These are phyloP conservation scores for Sinosuthora webbiana DNA, from an alignment of 2,113 vertebrate genomes.

Conservation along the genomic window DNA sequence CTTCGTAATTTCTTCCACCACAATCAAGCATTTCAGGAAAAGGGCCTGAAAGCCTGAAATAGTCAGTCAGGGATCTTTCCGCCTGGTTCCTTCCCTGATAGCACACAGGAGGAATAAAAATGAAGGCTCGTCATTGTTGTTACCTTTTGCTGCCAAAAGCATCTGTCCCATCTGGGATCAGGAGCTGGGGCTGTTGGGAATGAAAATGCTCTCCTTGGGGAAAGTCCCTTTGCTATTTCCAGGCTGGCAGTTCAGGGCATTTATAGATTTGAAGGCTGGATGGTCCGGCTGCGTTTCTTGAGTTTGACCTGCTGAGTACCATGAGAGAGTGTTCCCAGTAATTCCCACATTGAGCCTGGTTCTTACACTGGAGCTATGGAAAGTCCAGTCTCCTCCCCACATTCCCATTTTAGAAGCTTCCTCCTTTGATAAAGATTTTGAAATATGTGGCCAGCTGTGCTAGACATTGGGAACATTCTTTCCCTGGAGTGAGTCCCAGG, in stretches of 20 bases:
- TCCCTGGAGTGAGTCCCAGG: not conserved
- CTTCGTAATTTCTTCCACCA: slow-evolving; percentile 40
- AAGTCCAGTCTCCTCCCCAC: not conserved
- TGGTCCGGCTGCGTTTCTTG: not conserved
- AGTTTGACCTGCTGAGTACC: not conserved
- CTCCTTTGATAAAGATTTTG: not conserved
- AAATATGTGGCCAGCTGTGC: not conserved
- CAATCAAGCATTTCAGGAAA: slow-evolving; percentile 50
- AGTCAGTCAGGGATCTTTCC: not conserved
- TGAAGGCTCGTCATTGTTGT: not conserved
- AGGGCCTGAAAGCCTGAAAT: slow-evolving; percentile 42
- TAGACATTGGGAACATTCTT: not conserved
- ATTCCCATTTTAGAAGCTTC: not conserved
- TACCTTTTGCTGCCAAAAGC: not conserved
- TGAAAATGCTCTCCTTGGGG: not conserved
- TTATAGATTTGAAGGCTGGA: not conserved
- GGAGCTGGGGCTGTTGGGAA: not conserved
- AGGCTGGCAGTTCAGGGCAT: not conserved
- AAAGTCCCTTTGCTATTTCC: not conserved
- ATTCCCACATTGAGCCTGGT: not conserved
- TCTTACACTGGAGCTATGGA: not conserved
- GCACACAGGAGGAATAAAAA: not conserved
- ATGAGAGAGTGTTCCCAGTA: not conserved
- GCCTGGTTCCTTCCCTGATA: not conserved
- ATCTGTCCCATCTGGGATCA: not conserved